Evolutionary conservation across 2,888 invertebrate genomes (phyloP).

Genomic region (Micropterix aruncella): DNA sequence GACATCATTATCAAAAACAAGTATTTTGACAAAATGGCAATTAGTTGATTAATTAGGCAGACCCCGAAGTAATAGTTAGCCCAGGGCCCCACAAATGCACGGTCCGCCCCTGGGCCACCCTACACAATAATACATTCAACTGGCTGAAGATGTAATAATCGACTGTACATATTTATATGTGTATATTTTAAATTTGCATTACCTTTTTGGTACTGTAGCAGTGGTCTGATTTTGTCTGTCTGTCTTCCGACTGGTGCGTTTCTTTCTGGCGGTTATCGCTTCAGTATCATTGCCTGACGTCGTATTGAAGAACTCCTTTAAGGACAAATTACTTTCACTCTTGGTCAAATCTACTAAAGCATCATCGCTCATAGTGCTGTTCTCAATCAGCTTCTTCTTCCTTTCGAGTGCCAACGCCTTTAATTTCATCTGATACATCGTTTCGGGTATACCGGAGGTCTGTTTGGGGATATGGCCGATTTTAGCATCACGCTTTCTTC

Average conservation of each 20-base stretch:
- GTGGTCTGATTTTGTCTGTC: conserved; percentile 36
- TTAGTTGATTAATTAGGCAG: too few relatives aligned
- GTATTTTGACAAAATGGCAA: too few relatives aligned
- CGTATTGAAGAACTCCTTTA: neutral
- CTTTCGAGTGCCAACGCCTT: neutral
- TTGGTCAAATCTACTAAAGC: neutral
- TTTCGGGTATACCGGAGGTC: neutral
- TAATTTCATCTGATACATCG: neutral
- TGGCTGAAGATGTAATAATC: too few relatives aligned
- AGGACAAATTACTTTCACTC: neutral
- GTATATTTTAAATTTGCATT: too few relatives aligned
- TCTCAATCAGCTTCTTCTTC: neutral
- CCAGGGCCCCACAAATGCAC: too few relatives aligned
- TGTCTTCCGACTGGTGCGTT: conserved; percentile 36
- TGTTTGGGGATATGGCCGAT: neutral
- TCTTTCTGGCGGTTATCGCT: conserved; percentile 19
- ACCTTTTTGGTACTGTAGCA: conserved; percentile 36
- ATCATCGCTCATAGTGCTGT: neutral
- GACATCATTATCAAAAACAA: too few relatives aligned
- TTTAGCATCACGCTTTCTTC: neutral
- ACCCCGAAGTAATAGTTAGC: too few relatives aligned
- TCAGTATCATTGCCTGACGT: neutral
- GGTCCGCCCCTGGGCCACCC: too few relatives aligned
- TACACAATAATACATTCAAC: too few relatives aligned
- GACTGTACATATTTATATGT: too few relatives aligned